phyloP scores from a whole-genome alignment of 2,888 invertebrate genomes.

The Notodonta dromedarius region DNA sequence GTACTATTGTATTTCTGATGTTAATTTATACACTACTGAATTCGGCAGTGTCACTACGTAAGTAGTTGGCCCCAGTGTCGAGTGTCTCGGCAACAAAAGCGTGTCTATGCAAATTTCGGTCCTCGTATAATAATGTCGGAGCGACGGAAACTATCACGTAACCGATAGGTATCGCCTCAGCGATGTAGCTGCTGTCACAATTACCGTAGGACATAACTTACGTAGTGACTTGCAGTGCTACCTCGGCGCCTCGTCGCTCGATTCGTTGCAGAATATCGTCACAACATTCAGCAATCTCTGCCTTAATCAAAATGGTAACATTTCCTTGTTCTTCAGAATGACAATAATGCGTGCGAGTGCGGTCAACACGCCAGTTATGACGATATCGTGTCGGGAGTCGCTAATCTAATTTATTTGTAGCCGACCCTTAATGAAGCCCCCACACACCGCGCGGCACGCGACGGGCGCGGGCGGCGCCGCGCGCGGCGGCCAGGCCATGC shows the following conservation, averaged over 20 bases:
- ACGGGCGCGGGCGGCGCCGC: constrained; percentile 4
- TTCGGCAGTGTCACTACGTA: constrained; percentile 13
- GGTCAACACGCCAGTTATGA: constrained; percentile 15
- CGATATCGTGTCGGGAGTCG: constrained; percentile 1
- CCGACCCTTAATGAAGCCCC: constrained; percentile 22
- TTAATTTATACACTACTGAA: constrained; percentile 20
- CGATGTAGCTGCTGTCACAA: too few species aligned
- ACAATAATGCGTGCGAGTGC: constrained; percentile 5
- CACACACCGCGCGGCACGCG: constrained; percentile 2
- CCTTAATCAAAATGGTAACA: too few species aligned
- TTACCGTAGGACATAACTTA: too few species aligned
- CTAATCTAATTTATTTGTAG: constrained; percentile 34
- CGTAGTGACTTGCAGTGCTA: too few species aligned
- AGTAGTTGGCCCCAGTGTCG: background rate
- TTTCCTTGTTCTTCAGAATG: background rate
- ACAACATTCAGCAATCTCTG: too few species aligned
- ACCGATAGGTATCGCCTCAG: too few species aligned
- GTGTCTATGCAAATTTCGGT: constrained; percentile 12
- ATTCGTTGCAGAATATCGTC: too few species aligned
- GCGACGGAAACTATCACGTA: too few species aligned
- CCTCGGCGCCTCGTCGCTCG: too few species aligned
- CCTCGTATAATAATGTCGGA: background rate
- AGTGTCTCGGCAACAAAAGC: constrained; percentile 23
- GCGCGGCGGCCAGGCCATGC: background rate
- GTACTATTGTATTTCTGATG: constrained; percentile 20